These are phyloP conservation scores for Amphipoea oculea DNA, from an alignment of 2,888 invertebrate species.

Conservation along the genomic window DNA sequence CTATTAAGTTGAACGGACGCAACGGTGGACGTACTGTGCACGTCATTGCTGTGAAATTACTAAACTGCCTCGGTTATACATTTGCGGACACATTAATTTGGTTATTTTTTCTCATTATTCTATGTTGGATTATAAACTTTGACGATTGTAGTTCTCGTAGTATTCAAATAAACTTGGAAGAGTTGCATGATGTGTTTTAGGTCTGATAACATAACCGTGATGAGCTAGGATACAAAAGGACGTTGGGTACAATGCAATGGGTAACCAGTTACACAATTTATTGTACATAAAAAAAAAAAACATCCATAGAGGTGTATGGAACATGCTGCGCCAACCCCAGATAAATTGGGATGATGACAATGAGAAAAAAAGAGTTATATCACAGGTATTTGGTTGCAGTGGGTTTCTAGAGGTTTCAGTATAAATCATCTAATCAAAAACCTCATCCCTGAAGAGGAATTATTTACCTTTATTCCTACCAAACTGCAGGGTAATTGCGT, in stretches of 20 bases:
- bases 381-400: background rate
- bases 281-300: background rate
- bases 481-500: background rate
- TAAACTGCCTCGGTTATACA: slow-evolving; percentile 8
- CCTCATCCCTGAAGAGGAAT: no score
- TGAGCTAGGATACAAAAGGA: background rate
- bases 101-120: background rate
- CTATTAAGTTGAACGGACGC: slow-evolving; percentile 50
- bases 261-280: background rate
- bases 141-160: background rate
- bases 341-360: no score
- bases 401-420: no score
- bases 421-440: background rate
- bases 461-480: background rate
- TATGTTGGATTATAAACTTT: background rate
- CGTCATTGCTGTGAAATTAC: slow-evolving; percentile 24
- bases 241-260: background rate
- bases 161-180: background rate
- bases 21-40: slow-evolving; percentile 32
- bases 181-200: no score
- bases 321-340: no score
- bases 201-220: background rate
- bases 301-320: no score
- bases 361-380: no score
- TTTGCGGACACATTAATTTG: background rate